Conservation (phyloP, 2,113 vertebrate genomes). For the Todiramphus saurophagus region DNA sequence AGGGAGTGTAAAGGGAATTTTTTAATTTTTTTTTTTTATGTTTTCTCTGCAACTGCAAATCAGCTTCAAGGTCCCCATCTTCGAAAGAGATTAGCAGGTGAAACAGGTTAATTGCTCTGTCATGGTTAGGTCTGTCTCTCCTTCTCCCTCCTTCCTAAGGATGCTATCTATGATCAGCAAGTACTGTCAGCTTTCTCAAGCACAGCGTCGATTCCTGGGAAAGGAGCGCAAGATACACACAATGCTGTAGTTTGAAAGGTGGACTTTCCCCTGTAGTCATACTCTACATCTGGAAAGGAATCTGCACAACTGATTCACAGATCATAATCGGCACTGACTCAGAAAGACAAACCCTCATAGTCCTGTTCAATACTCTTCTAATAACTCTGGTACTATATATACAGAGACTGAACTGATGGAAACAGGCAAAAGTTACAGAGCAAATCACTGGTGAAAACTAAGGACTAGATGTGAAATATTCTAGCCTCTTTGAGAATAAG, state of each 20-base stretch:
- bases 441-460: background rate
- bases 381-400: background rate
- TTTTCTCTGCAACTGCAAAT: background rate
- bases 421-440: background rate
- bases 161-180: background rate
- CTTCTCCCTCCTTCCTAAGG: background rate
- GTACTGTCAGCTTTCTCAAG: background rate
- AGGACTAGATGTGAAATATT: background rate
- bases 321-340: background rate
- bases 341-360: background rate
- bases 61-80: background rate
- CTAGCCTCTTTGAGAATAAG: background rate
- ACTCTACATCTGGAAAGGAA: background rate
- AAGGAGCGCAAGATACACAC: background rate
- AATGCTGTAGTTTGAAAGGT: background rate
- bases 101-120: constrained; percentile 6
- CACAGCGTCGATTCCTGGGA: background rate
- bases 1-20: background rate
- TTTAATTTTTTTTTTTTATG: background rate
- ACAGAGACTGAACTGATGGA: background rate
- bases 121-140: background rate
- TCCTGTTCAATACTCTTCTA: background rate
- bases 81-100: background rate
- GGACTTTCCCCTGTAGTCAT: background rate
- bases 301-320: background rate